Evolutionary conservation across 30 jellyfish, hydroid and myxozoan genomes (phyloP), one percentile per base, ranked within the genome.

Genomic region (Hydractinia symbiolongicarpus): DNA sequence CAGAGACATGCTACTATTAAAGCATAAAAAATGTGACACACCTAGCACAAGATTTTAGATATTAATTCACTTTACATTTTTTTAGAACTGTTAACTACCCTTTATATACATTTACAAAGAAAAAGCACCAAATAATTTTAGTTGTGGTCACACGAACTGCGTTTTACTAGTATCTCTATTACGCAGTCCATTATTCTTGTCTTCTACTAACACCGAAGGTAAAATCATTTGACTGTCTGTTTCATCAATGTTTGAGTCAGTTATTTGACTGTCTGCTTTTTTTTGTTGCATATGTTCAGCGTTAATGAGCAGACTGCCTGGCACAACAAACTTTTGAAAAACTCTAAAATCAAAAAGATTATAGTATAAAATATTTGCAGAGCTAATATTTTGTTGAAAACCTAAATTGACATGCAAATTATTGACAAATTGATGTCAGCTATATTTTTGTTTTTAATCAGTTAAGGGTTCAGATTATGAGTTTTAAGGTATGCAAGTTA

Each of bases 231-330:
- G 87, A 58, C 87, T 79, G 11, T 16, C 21, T 9, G 81, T 21
- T 16, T 79, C 87, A 7, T 53, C 81, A 10, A 16, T 4, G 11
- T 16, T 20, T 16, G 40, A 14, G 10, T 62, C 58, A 14, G 84
- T 79, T 61, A 62, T 20, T n/a, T 64, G 50, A 5, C 60, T 53
- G 10, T 61, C 81, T 50, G 54, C 55, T 7, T 73, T 66, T 49
- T 13, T 30, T n/a, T 73, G 81, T 44, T 73, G 71, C 8, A 55
- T 21, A 60, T 55, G 81, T 8, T 83, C 90, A 8, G 81, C 72
- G 57, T 74, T 69, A 51, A 93, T 86, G 6, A 87, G 53, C 11
- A 93, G 83, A 73, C 98, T 93, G 11, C 98, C 98, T 6, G 98
- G 98, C 13, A 93, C 98, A 14, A 72, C 86, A 79, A 93, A 73